phyloP scores from a whole-genome alignment of 2,113 vertebrate species.

The Montifringilla adamsi region DNA sequence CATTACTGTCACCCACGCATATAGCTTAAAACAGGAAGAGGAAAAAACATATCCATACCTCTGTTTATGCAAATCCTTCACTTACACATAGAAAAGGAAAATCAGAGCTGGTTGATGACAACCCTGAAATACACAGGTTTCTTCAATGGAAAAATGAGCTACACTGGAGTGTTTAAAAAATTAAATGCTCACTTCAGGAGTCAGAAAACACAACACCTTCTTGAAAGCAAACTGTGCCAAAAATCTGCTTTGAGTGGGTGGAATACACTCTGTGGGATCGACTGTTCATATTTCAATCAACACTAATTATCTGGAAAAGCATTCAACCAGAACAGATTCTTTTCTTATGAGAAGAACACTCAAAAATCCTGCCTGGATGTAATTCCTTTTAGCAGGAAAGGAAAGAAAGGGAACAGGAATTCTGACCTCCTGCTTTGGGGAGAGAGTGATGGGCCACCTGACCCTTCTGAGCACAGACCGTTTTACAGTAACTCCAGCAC shows the following conservation, averaged over 20 bases:
- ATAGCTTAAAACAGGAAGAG: neutral
- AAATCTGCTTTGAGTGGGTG: constrained; percentile 26
- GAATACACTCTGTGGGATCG: neutral
- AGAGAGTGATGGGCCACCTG: neutral
- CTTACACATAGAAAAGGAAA: neutral
- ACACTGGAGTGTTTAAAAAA: neutral
- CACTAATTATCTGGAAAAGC: neutral
- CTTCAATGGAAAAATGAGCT: neutral
- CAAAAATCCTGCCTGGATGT: neutral
- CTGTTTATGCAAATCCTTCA: neutral
- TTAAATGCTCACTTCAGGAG: neutral
- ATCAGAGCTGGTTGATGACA: neutral
- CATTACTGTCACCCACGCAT: neutral
- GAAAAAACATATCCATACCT: neutral
- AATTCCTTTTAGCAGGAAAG: neutral
- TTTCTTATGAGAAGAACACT: neutral
- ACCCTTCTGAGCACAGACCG: neutral
- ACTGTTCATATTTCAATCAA: constrained; percentile 6
- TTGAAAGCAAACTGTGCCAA: neutral
- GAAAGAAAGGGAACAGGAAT: neutral
- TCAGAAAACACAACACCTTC: neutral
- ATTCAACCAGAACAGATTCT: neutral
- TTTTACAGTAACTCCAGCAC: neutral
- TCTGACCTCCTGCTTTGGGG: neutral
- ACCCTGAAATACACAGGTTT: neutral